Conservation (phyloP, 2,888 invertebrate genomes). For the Ditula angustiorana region DNA sequence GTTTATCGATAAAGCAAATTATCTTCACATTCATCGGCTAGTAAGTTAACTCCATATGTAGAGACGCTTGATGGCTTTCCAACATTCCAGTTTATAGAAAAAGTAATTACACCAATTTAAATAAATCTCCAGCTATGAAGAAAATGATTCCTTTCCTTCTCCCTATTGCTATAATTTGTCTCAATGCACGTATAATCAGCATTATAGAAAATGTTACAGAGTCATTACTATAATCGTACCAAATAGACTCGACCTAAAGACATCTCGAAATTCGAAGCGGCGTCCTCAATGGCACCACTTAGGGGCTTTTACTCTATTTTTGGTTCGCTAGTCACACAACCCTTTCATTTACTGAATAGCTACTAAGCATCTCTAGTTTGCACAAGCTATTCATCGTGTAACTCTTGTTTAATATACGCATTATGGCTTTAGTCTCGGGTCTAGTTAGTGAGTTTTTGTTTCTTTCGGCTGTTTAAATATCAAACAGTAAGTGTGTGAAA, state of each 20-base stretch:
- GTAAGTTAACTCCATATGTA: slow-evolving; percentile 32
- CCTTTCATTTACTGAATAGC: slow-evolving; percentile 51
- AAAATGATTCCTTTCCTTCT: slow-evolving; percentile 47
- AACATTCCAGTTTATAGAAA: slow-evolving; percentile 26
- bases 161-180: slow-evolving; percentile 55
- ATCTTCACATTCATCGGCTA: background rate
- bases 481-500: slow-evolving; percentile 61
- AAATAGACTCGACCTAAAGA: slow-evolving; percentile 10
- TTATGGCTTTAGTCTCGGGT: slow-evolving; percentile 57
- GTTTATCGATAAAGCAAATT: slow-evolving; percentile 13
- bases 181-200: slow-evolving; percentile 24
- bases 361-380: slow-evolving; percentile 64
- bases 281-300: slow-evolving; percentile 17
- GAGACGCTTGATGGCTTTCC: background rate
- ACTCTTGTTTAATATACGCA: slow-evolving; percentile 59
- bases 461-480: slow-evolving; percentile 56
- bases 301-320: slow-evolving; percentile 14
- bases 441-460: slow-evolving; percentile 62
- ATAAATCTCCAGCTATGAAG: slow-evolving; percentile 59
- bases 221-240: slow-evolving; percentile 25
- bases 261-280: slow-evolving; percentile 20
- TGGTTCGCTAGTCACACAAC: slow-evolving; percentile 31
- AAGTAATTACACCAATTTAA: slow-evolving; percentile 68
- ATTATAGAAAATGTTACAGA: slow-evolving; percentile 13
- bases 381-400: slow-evolving; percentile 59